Evolutionary conservation across 2,113 vertebrate genomes (phyloP).

Genomic region (Dasyurus viverrinus): DNA sequence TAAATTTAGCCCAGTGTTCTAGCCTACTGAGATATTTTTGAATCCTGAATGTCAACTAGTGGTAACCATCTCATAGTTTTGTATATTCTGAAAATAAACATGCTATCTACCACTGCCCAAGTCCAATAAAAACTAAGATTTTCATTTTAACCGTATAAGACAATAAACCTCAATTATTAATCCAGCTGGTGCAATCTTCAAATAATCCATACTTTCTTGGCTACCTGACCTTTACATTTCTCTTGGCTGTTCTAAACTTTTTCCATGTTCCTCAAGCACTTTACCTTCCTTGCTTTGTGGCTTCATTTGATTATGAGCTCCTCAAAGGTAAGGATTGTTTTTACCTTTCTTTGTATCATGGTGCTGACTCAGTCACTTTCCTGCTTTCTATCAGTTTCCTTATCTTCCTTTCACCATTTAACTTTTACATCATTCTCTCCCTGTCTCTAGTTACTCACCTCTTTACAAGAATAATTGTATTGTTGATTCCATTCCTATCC

Average conservation of each 20-base stretch:
- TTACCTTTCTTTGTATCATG: neutral
- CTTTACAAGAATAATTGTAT: neutral
- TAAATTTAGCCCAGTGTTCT: neutral
- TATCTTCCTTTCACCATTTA: neutral
- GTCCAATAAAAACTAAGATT: neutral
- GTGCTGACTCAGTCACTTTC: neutral
- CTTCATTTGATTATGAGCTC: neutral
- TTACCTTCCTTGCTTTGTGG: neutral
- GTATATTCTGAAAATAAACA: neutral
- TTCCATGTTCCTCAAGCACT: neutral
- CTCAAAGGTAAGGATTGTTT: neutral
- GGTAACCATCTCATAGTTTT: neutral
- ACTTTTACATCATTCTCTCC: neutral
- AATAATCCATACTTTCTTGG: neutral
- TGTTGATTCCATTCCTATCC: neutral
- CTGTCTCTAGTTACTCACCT: neutral
- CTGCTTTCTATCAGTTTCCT: neutral
- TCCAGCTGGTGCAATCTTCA: neutral
- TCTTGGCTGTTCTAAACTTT: neutral
- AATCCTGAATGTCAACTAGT: neutral
- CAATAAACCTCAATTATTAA: neutral
- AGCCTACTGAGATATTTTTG: neutral
- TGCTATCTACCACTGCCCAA: neutral
- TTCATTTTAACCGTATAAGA: neutral
- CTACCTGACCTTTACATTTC: neutral